A percentile compares a stretch with the other conserved stretches of the same genome.
These are phyloP conservation scores for Chrysemys picta DNA, from an alignment of 2,113 vertebrate species.

Conservation along the genomic window DNA sequence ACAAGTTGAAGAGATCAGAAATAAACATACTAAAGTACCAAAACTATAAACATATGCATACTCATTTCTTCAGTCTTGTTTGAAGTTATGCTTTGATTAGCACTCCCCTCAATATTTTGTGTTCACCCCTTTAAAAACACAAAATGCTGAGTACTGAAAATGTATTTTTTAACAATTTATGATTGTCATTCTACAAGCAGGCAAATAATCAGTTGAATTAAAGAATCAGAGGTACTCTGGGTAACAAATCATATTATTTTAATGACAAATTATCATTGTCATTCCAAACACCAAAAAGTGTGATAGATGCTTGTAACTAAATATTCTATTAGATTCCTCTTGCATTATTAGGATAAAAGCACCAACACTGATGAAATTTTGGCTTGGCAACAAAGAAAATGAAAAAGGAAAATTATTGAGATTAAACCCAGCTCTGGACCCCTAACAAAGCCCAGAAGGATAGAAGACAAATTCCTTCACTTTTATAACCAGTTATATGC, in stretches of 20 bases:
- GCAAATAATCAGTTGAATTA: neutral
- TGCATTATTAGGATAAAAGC: neutral
- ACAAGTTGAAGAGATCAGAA: neutral
- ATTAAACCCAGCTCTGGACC: neutral
- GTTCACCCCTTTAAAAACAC: neutral
- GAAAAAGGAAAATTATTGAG: neutral
- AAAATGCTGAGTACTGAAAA: neutral
- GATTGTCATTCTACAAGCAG: neutral
- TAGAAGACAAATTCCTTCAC: neutral
- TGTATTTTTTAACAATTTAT: neutral
- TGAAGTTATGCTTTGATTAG: neutral
- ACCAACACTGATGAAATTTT: neutral
- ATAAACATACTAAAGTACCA: neutral
- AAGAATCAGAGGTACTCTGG: neutral
- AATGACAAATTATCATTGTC: constrained; percentile 7
- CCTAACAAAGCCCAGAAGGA: neutral
- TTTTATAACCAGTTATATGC: neutral
- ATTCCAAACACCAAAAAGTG: neutral
- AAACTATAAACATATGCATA: neutral
- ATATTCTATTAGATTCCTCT: neutral
- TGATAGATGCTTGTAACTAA: neutral
- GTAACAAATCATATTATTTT: neutral
- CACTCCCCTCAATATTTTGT: neutral
- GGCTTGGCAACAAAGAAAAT: neutral
- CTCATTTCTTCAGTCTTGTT: neutral